Evolutionary conservation across 2,113 vertebrate genomes (phyloP).

Genomic region (Camarhynchus parvulus): DNA sequence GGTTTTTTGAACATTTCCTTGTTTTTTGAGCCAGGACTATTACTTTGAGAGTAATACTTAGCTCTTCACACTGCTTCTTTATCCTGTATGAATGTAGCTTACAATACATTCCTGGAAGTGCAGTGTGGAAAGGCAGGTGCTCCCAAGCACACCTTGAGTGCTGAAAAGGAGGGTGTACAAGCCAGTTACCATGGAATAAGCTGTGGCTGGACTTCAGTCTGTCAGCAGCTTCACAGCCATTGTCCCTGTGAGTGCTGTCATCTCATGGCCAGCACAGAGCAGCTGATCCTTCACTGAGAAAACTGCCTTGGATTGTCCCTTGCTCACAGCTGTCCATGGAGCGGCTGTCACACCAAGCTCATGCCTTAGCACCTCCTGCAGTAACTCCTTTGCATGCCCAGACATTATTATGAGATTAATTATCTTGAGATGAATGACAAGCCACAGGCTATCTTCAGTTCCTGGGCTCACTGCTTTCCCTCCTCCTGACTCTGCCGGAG

Average conservation of each 20-base stretch:
- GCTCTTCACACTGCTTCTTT: slow-evolving; percentile 1
- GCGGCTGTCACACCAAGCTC: not conserved
- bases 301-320: not conserved
- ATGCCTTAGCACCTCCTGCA: not conserved
- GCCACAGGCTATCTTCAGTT: not conserved
- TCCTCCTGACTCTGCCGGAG: not conserved
- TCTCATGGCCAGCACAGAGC: not conserved
- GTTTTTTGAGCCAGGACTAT: slow-evolving; percentile 26
- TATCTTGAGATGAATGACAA: not conserved
- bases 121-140: slow-evolving; percentile 20
- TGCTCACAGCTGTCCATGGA: not conserved
- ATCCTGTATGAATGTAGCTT: not conserved
- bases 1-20: not conserved
- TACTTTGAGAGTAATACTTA: not conserved
- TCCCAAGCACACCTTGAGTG: not conserved
- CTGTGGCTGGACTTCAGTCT: not conserved
- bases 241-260: not conserved
- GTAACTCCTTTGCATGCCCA: not conserved
- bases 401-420: not conserved
- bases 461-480: not conserved
- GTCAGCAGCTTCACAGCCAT: not conserved
- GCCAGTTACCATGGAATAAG: slow-evolving; percentile 2
- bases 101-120: slow-evolving; percentile 20
- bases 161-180: not conserved
- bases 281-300: not conserved